Evolutionary conservation across 2,888 invertebrate species (phyloP).

Genomic region (Eubasilissa splendida): DNA sequence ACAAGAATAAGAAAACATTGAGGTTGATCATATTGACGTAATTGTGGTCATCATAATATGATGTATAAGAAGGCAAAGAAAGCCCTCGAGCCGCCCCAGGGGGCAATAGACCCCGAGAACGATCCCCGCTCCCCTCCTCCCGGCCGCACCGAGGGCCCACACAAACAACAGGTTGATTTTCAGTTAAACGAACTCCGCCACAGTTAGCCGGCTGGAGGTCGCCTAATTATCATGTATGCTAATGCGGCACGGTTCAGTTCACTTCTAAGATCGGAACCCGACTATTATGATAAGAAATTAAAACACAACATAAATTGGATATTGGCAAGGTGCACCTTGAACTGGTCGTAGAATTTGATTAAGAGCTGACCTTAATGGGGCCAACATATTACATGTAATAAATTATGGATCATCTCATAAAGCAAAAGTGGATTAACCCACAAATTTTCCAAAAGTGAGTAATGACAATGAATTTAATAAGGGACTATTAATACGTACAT

Average conservation of each 20-base stretch:
- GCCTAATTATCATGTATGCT: conserved; percentile 49
- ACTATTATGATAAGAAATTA: conserved; percentile 27
- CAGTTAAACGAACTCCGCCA: conserved; percentile 52
- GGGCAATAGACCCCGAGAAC: conserved; percentile 20
- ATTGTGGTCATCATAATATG: too few relatives aligned
- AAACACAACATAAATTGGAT: conserved; percentile 4
- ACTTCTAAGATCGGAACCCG: conserved; percentile 6
- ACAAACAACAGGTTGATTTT: conserved; percentile 57
- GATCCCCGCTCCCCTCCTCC: conserved; percentile 12
- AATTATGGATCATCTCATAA: too few relatives aligned
- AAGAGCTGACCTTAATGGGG: neutral
- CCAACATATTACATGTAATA: too few relatives aligned
- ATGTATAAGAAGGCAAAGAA: neutral
- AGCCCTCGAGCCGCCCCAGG: conserved; percentile 19
- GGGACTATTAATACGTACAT: too few relatives aligned
- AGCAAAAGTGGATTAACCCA: too few relatives aligned
- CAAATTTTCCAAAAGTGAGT: too few relatives aligned
- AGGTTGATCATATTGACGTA: too few relatives aligned
- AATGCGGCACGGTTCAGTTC: conserved; percentile 40
- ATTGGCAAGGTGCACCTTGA: conserved; percentile 26
- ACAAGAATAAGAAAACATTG: too few relatives aligned
- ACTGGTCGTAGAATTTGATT: neutral
- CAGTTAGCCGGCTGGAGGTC: conserved; percentile 35
- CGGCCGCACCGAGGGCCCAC: conserved; percentile 8
- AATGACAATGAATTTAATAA: too few relatives aligned